A percentile compares a stretch with the other conserved stretches of the same genome.
phyloP scores from a whole-genome alignment of 2,888 invertebrate genomes.

The Cloeon dipterum region DNA sequence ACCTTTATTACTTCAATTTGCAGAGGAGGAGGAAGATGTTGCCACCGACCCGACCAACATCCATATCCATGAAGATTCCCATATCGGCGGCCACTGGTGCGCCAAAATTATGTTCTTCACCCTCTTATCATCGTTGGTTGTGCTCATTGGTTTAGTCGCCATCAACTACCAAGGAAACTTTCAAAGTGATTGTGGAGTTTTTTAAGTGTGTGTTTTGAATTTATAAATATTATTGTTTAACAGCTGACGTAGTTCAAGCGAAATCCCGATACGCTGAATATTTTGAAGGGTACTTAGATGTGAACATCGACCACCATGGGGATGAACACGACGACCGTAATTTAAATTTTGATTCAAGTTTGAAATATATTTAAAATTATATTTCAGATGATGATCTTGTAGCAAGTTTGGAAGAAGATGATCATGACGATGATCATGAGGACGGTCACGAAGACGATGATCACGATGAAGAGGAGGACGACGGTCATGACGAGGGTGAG shows the following conservation, averaged over 20 bases:
- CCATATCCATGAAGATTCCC: conserved; percentile 51
- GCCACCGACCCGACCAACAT: conserved; percentile 34
- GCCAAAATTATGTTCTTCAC: conserved; percentile 63
- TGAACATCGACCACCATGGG: too few relatives aligned
- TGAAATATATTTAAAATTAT: too few relatives aligned
- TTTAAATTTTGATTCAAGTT: too few relatives aligned
- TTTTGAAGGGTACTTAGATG: too few relatives aligned
- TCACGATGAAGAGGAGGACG: conserved; percentile 2
- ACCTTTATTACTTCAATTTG: too few relatives aligned
- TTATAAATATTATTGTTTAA: too few relatives aligned
- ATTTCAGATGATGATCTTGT: background rate
- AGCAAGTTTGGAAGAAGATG: conserved; percentile 1
- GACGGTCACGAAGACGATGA: background rate
- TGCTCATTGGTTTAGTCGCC: conserved; percentile 53
- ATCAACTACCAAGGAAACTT: conserved; percentile 46
- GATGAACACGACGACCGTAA: too few relatives aligned
- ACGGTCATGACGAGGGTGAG: conserved; percentile 1
- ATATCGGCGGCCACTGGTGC: conserved; percentile 63
- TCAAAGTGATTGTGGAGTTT: too few relatives aligned
- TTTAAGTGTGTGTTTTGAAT: too few relatives aligned
- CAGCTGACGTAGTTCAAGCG: too few relatives aligned
- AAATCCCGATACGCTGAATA: too few relatives aligned
- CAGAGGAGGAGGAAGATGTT: conserved; percentile 9
- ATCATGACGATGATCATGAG: conserved; percentile 1
- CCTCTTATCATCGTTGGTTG: conserved; percentile 42